Percentiles rank a stretch among this genome's conserved stretches.
phyloP scores from a whole-genome alignment of 2,797 vertebrate genomes.

The Anniella stebbinsi region DNA sequence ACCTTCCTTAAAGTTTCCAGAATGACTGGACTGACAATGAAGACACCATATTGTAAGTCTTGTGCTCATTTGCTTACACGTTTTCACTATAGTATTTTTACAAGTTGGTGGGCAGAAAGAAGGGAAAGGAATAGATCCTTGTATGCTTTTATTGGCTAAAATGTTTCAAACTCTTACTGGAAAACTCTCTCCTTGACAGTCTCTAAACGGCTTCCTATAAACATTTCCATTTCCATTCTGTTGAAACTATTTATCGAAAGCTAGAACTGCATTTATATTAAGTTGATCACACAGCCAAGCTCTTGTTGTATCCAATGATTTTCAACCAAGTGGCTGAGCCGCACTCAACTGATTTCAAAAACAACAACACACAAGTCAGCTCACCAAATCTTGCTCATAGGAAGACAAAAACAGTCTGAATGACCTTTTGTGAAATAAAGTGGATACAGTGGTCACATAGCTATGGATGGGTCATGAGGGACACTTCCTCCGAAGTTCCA shows the following conservation, averaged over 20 bases:
- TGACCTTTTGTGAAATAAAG: constrained; percentile 43
- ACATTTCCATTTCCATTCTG: neutral
- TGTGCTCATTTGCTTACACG: neutral
- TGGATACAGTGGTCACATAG: constrained; percentile 3
- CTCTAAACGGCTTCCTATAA: neutral
- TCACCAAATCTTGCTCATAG: constrained; percentile 31
- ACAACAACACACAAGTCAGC: neutral
- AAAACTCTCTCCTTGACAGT: constrained; percentile 15
- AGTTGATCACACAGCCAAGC: fast-evolving
- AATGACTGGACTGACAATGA: too few relatives aligned
- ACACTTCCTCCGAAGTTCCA: constrained; percentile 21
- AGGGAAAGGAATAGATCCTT: constrained; percentile 18
- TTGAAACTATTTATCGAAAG: constrained; percentile 2
- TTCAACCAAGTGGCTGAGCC: neutral
- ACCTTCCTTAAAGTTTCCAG: too few relatives aligned
- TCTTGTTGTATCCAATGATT: neutral
- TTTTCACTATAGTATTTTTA: neutral
- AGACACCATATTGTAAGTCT: neutral
- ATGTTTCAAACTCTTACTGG: constrained; percentile 25
- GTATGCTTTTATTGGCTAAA: constrained; percentile 31
- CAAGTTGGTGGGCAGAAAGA: constrained; percentile 13
- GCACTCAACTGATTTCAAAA: neutral
- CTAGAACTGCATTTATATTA: neutral
- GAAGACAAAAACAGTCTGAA: constrained; percentile 45
- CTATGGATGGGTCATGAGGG: constrained; percentile 19